phyloP scores from a whole-genome alignment of 2,113 vertebrate genomes.

The Ardeotis arabs region DNA sequence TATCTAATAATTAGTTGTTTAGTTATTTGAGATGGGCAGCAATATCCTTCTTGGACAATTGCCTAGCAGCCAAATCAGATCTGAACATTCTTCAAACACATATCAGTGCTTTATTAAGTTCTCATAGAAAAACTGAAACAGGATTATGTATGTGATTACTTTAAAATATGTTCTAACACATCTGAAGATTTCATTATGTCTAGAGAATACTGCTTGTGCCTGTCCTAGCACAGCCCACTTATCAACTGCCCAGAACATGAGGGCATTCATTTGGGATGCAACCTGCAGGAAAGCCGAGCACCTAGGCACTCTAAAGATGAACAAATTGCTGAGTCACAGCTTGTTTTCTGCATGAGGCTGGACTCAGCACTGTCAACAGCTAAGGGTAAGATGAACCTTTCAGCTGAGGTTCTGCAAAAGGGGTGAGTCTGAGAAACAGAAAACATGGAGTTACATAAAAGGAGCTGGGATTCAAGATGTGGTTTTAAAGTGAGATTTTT shows the following conservation, averaged over 20 bases:
- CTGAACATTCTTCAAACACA: neutral
- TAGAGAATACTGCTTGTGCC: neutral
- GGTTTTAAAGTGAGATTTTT: neutral
- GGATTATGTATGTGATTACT: neutral
- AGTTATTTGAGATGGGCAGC: neutral
- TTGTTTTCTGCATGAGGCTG: neutral
- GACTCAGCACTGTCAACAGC: neutral
- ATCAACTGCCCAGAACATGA: neutral
- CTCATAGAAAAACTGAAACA: neutral
- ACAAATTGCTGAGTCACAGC: neutral
- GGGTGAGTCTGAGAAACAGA: neutral
- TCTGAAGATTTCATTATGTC: neutral
- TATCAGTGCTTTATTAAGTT: neutral
- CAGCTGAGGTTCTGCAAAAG: neutral
- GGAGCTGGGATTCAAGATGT: neutral
- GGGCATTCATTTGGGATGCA: neutral
- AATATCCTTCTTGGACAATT: neutral
- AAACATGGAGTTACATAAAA: neutral
- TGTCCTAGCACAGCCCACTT: neutral
- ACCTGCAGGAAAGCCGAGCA: neutral
- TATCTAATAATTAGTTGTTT: neutral
- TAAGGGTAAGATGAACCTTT: neutral
- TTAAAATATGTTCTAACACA: neutral
- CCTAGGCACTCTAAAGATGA: neutral
- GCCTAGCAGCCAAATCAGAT: neutral